phyloP scores from a whole-genome alignment of 2,797 vertebrate genomes.

The Coranthus polyacanthus region DNA sequence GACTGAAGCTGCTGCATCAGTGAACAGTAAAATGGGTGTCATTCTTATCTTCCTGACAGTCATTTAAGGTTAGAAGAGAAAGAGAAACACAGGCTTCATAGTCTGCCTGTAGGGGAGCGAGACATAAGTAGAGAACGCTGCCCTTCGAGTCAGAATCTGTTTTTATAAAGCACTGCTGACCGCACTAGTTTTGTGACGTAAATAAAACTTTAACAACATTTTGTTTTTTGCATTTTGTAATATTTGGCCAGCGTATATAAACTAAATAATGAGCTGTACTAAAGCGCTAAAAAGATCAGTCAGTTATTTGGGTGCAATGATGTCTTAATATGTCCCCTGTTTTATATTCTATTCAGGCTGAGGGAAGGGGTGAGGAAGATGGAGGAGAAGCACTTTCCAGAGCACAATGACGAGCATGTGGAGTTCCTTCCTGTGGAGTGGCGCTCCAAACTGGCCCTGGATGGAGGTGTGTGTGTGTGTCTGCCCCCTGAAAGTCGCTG shows the following conservation, averaged over 20 bases:
- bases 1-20: constrained; percentile 50
- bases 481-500: too few species aligned
- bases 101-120: not conserved
- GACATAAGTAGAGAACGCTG: constrained; percentile 5
- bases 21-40: constrained; percentile 34
- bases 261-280: not conserved
- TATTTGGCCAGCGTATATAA: not conserved
- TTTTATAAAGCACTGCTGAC: constrained; percentile 13
- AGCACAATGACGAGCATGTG: constrained; percentile 91
- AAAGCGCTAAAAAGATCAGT: not conserved
- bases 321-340: constrained; percentile 11
- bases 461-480: constrained; percentile 91
- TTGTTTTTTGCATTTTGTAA: not conserved
- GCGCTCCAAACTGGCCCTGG: constrained; percentile 95
- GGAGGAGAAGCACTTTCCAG: constrained; percentile 96
- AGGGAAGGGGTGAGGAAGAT: constrained; percentile 96
- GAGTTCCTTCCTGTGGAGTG: constrained; percentile 99
- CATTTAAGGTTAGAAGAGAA: constrained; percentile 15
- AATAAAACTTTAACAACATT: not conserved
- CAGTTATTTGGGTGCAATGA: not conserved
- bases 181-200: constrained; percentile 9
- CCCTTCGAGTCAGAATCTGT: constrained; percentile 6
- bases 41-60: constrained; percentile 31
- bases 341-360: constrained; percentile 85
- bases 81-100: constrained; percentile 13